These are phyloP conservation scores for Palythoa grandis DNA, from an alignment of 92 coral and sea anemone genomes.

Conservation along the genomic window DNA sequence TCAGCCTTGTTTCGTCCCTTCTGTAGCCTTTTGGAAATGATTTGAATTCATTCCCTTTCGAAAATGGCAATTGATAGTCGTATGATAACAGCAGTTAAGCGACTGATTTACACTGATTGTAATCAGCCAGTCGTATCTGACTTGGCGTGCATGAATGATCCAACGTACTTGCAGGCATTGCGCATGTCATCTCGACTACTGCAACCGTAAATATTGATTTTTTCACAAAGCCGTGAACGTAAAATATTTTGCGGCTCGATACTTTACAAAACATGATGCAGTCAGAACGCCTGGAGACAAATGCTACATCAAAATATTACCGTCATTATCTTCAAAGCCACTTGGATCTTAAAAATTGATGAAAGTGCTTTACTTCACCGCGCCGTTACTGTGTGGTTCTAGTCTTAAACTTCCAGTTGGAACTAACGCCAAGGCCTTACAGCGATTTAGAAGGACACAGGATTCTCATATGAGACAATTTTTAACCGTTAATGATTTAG, in stretches of 20 bases:
- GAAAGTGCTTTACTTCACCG: too few species aligned
- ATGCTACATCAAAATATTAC: too few species aligned
- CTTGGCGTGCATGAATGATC: not conserved
- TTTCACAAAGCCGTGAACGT: not conserved
- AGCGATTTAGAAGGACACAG: not conserved
- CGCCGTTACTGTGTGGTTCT: not conserved
- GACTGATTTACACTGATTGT: not conserved
- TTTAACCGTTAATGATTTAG: not conserved
- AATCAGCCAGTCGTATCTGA: not conserved
- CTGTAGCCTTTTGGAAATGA: constrained; percentile 4
- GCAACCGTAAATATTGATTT: not conserved
- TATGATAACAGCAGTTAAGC: not conserved
- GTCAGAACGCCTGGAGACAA: not conserved
- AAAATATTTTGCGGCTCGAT: not conserved
- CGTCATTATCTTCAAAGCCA: not conserved
- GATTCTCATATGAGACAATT: not conserved
- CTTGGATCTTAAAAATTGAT: not conserved
- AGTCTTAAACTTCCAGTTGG: not conserved
- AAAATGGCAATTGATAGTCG: not conserved
- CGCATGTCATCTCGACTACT: not conserved
- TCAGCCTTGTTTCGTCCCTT: not conserved
- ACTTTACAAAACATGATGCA: not conserved
- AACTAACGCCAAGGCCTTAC: not conserved
- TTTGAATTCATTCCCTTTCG: not conserved
- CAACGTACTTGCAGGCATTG: too few species aligned